Evolutionary conservation across 2,888 invertebrate genomes (phyloP).

Genomic region (Rosalia funebris): DNA sequence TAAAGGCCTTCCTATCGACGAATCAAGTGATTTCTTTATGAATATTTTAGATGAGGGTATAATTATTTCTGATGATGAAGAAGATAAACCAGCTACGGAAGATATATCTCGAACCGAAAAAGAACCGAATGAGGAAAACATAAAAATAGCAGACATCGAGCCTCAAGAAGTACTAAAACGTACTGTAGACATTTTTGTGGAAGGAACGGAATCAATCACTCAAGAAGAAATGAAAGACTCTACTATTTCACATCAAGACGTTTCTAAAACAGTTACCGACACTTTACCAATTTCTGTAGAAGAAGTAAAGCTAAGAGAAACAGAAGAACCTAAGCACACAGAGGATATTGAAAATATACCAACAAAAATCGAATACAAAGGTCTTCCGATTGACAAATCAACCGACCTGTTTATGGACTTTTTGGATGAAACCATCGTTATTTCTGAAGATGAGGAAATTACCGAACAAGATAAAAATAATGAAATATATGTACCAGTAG

Average conservation of each 20-base stretch:
- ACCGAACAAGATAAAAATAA: conserved; percentile 7
- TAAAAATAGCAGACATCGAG: background rate
- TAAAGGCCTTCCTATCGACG: conserved; percentile 47
- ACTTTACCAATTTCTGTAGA: too few species aligned
- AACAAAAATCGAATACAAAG: conserved; percentile 35
- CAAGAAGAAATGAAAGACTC: background rate
- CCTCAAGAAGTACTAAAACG: background rate
- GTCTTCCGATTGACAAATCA: conserved; percentile 51
- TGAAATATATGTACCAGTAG: conserved; percentile 12
- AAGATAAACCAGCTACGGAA: conserved; percentile 8
- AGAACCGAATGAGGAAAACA: conserved; percentile 45
- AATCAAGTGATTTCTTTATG: conserved; percentile 43
- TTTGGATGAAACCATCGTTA: conserved; percentile 51
- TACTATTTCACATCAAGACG: too few species aligned
- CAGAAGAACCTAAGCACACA: background rate
- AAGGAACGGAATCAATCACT: background rate
- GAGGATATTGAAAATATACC: background rate
- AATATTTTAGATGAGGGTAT: conserved; percentile 43
- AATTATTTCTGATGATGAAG: conserved; percentile 3
- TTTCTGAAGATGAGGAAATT: conserved; percentile 10
- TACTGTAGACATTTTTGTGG: background rate
- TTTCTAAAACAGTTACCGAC: too few species aligned
- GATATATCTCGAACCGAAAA: conserved; percentile 41
- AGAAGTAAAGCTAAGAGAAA: background rate
- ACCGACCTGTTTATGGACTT: conserved; percentile 57